Evolutionary conservation across 2,888 invertebrate genomes (phyloP).

Genomic region (Rhogogaster chlorosoma): DNA sequence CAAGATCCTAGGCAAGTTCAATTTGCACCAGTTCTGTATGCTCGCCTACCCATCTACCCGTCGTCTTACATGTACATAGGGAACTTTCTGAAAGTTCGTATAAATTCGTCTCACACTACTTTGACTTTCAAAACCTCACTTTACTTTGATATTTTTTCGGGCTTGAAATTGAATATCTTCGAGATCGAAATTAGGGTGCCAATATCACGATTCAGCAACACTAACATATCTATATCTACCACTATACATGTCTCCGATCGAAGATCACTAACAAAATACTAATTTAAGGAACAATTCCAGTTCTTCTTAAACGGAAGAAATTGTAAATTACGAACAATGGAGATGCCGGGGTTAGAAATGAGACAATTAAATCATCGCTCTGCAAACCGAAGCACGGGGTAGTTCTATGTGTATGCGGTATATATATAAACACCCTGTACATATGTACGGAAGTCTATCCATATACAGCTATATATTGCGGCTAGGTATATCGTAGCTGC

Average conservation of each 20-base stretch:
- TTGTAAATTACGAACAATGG: background rate
- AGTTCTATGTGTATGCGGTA: background rate
- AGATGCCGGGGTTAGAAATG: constrained; percentile 28
- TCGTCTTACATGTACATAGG: background rate
- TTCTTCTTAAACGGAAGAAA: background rate
- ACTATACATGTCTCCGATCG: background rate
- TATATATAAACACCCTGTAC: background rate
- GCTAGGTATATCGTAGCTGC: constrained; percentile 1
- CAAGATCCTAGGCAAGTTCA: constrained; percentile 28
- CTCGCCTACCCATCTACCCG: background rate
- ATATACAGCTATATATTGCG: constrained; percentile 4
- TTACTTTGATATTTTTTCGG: constrained; percentile 24
- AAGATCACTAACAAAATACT: background rate
- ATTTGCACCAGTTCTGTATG: background rate
- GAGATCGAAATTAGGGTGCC: background rate
- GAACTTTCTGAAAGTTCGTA: constrained; percentile 10
- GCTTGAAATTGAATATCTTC: constrained; percentile 22
- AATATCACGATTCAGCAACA: constrained; percentile 3
- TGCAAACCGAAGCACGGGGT: background rate
- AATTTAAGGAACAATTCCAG: background rate
- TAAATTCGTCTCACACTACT: constrained; percentile 14
- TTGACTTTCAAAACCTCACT: constrained; percentile 19
- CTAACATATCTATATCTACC: background rate
- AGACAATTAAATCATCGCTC: constrained; percentile 29
- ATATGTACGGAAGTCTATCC: background rate